Conservation (phyloP, 1,140 invertebrate species). For the Phymorhynchus buccinoides region DNA sequence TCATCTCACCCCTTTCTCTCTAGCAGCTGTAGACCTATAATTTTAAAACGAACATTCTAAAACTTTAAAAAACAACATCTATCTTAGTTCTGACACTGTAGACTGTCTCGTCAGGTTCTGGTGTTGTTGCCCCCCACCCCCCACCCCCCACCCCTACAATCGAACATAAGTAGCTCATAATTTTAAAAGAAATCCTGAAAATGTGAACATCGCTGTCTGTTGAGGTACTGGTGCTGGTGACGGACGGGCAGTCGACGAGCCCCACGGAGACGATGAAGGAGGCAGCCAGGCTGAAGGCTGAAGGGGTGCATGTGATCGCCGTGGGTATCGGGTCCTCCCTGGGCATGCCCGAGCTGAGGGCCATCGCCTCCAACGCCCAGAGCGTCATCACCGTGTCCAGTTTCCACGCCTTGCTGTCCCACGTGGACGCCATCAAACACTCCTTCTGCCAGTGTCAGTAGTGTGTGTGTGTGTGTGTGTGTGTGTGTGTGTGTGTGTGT, state of each 20-base stretch:
- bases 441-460: background rate
- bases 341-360: background rate
- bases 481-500: no score
- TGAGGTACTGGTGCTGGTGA: background rate
- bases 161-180: background rate
- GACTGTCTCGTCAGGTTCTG: background rate
- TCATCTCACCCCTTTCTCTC: no score
- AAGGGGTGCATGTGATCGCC: background rate
- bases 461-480: no score
- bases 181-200: background rate
- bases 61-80: no score
- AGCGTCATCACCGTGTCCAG: constrained; percentile 19
- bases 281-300: background rate
- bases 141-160: background rate
- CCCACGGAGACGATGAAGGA: background rate
- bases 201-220: no score
- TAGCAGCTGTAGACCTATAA: no score
- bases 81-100: no score
- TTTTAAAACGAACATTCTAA: no score
- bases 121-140: background rate
- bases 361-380: background rate
- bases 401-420: constrained; percentile 6
- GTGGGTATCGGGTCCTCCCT: constrained; percentile 24
- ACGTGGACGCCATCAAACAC: background rate
- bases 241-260: constrained; percentile 6